Conservation (phyloP, 2,797 vertebrate genomes). For the Alosa sapidissima region DNA sequence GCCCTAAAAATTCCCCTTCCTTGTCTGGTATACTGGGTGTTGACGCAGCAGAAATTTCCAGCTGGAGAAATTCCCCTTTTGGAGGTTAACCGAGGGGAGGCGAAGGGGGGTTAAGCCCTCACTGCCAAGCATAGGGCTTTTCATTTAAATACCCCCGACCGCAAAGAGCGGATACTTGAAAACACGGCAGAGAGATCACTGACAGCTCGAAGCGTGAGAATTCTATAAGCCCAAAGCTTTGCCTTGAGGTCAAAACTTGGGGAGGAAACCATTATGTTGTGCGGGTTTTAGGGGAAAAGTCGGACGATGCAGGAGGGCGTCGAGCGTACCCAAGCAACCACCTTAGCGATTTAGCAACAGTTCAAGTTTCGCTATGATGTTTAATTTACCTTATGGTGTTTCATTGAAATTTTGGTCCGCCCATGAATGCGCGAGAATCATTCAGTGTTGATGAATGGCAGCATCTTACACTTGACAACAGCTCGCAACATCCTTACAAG, state of each 20-base stretch:
- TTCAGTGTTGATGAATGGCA: constrained; percentile 9
- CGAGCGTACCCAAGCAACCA: constrained; percentile 27
- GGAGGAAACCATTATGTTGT: constrained; percentile 43
- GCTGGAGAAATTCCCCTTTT: constrained; percentile 90
- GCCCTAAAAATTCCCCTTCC: constrained; percentile 51
- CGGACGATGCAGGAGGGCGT: constrained; percentile 22
- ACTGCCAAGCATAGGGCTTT: constrained; percentile 60
- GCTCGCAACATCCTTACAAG: constrained; percentile 31
- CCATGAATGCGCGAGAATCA: constrained; percentile 25
- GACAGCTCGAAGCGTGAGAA: constrained; percentile 54
- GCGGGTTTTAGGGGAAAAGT: constrained; percentile 41
- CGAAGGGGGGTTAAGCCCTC: constrained; percentile 70
- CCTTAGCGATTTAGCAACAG: constrained; percentile 32
- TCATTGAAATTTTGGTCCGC: constrained; percentile 7
- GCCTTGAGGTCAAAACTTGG: constrained; percentile 61
- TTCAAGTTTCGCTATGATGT: constrained; percentile 20
- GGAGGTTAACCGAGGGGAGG: constrained; percentile 77
- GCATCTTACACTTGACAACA: constrained; percentile 18
- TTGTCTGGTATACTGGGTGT: constrained; percentile 76
- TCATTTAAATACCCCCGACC: constrained; percentile 63
- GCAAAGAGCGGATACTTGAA: constrained; percentile 14
- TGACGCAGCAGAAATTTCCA: constrained; percentile 94
- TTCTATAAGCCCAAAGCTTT: constrained; percentile 30
- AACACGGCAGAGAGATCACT: constrained; percentile 38
- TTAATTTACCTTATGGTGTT: constrained; percentile 3